A percentile compares a stretch with the other conserved stretches of the same genome.
Evolutionary conservation across 2,888 invertebrate genomes (phyloP).

Genomic region (Drosophila mimetica): DNA sequence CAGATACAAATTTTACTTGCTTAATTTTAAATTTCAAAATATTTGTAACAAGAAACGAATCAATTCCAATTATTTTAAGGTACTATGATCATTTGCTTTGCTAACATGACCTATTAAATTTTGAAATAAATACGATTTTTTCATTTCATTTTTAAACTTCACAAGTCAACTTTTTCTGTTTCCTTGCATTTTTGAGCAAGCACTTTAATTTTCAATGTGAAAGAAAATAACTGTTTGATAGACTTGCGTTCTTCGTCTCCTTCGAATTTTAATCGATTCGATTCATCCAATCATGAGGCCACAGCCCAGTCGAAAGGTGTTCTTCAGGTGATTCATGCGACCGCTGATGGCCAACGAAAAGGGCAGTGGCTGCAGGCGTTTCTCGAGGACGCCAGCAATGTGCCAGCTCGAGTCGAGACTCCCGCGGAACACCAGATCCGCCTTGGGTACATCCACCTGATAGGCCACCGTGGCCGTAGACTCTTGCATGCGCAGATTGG

Average conservation of each 20-base stretch:
- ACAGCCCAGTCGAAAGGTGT: conserved; percentile 95
- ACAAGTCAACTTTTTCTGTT: neutral
- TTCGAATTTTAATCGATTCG: neutral
- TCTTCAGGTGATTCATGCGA: conserved; percentile 95
- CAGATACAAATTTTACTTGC: no score
- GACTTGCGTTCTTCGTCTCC: no score
- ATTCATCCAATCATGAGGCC: conserved; percentile 96
- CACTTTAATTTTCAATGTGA: neutral
- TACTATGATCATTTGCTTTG: no score
- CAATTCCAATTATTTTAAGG: no score
- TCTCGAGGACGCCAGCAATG: conserved; percentile 96
- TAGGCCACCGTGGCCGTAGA: conserved; percentile 96
- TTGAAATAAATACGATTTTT: neutral
- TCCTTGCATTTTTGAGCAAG: neutral
- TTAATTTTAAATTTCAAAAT: no score
- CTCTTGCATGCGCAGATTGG: conserved; percentile 95
- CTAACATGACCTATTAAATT: neutral
- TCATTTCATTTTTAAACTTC: neutral
- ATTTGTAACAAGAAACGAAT: no score
- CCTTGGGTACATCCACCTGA: conserved; percentile 97
- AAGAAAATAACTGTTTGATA: neutral
- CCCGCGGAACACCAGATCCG: conserved; percentile 96
- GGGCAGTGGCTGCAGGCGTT: conserved; percentile 95
- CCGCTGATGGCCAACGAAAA: conserved; percentile 97
- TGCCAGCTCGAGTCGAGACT: conserved; percentile 97